Percentiles rank a stretch among this genome's conserved stretches.
Evolutionary conservation across 2,113 vertebrate genomes (phyloP).

Genomic region (Chitala chitala): DNA sequence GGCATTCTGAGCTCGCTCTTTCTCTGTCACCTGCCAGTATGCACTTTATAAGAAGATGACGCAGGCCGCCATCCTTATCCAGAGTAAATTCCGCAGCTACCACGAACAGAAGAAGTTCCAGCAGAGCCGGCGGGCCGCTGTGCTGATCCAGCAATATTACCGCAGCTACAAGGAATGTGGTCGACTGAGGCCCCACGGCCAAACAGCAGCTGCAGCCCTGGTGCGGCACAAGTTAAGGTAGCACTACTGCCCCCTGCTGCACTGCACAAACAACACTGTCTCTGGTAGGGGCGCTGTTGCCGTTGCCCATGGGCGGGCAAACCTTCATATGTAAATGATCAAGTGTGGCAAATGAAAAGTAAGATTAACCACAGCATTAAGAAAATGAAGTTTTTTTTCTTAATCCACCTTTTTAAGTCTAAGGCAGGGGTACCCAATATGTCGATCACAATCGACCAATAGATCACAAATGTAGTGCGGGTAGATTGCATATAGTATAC

Average conservation of each 20-base stretch:
- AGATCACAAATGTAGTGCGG: too few species aligned
- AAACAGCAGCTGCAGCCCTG: conserved; percentile 72
- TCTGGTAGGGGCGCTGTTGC: background rate
- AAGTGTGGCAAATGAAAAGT: too few species aligned
- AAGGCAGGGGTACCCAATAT: too few species aligned
- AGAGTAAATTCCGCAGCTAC: conserved; percentile 99
- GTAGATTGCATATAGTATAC: too few species aligned
- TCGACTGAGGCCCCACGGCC: conserved; percentile 76
- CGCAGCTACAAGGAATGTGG: conserved; percentile 91
- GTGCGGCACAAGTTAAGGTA: conserved; percentile 75
- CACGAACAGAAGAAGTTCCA: conserved; percentile 95
- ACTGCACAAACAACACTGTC: background rate
- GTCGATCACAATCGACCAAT: too few species aligned
- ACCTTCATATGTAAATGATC: too few species aligned
- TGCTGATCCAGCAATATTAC: conserved; percentile 97
- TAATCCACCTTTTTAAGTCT: too few species aligned
- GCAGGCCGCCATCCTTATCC: conserved; percentile 99
- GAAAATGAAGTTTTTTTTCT: too few species aligned
- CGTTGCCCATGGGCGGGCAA: background rate
- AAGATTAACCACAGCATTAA: too few species aligned
- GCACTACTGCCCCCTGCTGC: too few species aligned
- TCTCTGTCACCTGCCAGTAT: conserved; percentile 70
- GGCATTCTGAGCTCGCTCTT: background rate
- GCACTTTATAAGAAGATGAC: conserved; percentile 99
- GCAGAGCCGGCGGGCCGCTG: conserved; percentile 89